Evolutionary conservation across 2,113 vertebrate genomes (phyloP).

Genomic region (human): DNA sequence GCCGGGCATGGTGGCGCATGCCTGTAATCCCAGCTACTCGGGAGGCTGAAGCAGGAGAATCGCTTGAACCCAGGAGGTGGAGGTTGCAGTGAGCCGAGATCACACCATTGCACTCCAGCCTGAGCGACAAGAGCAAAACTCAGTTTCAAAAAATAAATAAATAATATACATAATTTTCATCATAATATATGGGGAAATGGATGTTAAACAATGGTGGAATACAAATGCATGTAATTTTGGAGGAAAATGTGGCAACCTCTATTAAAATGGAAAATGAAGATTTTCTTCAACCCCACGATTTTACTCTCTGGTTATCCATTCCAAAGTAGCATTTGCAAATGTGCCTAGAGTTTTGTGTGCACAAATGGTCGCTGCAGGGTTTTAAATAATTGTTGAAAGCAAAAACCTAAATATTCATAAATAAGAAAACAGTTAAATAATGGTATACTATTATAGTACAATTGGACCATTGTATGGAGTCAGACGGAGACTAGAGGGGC

Average conservation of each 20-base stretch:
- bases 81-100: no score
- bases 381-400: not conserved
- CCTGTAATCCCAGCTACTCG: no score
- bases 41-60: no score
- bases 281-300: not conserved
- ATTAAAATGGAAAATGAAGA: not conserved
- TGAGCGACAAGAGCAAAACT: no score
- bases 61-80: no score
- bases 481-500: not conserved
- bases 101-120: no score
- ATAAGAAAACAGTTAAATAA: not conserved
- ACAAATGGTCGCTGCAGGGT: not conserved
- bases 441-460: not conserved
- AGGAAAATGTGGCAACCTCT: not conserved
- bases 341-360: not conserved
- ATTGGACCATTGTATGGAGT: not conserved
- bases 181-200: not conserved
- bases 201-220: not conserved
- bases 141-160: not conserved
- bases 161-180: not conserved
- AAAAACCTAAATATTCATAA: not conserved
- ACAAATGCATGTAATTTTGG: not conserved
- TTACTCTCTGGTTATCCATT: not conserved
- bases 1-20: rapidly evolving
- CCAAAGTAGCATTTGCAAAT: not conserved